These are phyloP conservation scores for Polypterus bichir DNA, from an alignment of 2,113 vertebrate species.

Conservation along the genomic window DNA sequence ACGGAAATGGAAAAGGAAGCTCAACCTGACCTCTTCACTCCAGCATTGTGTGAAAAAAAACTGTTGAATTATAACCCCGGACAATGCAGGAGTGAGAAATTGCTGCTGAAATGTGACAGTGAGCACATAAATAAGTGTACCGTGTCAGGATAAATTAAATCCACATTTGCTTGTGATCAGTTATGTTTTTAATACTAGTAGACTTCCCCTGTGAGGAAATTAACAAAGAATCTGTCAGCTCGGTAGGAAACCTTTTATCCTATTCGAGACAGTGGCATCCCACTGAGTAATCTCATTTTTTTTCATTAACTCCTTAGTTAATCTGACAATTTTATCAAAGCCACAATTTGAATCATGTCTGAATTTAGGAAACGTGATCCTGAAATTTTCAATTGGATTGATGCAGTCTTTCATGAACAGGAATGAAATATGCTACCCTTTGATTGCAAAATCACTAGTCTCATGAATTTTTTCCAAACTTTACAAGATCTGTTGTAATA, in stretches of 20 bases:
- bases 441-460: conserved; percentile 6
- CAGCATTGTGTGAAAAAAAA: too few species aligned
- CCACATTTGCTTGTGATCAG: not conserved
- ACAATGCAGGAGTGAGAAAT: too few species aligned
- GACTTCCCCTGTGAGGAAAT: not conserved
- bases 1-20: too few species aligned
- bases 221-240: conserved; percentile 1
- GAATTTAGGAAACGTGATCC: conserved; percentile 6
- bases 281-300: conserved; percentile 9
- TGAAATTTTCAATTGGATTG: conserved; percentile 4
- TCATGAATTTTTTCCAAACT: conserved; percentile 1
- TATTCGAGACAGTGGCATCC: conserved; percentile 9
- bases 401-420: conserved; percentile 6
- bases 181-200: not conserved
- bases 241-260: conserved; percentile 6
- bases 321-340: conserved; percentile 1
- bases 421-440: conserved; percentile 8
- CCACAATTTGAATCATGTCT: conserved; percentile 3
- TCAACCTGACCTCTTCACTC: too few species aligned
- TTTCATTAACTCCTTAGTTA: conserved; percentile 1
- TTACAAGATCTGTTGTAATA: conserved; percentile 6
- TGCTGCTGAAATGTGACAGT: too few species aligned
- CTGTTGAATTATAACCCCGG: too few species aligned
- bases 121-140: too few species aligned
- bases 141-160: not conserved